A percentile compares a stretch with the other conserved stretches of the same genome.
These are phyloP conservation scores for Typhlichthys subterraneus DNA, from an alignment of 2,797 vertebrate genomes.

Conservation along the genomic window DNA sequence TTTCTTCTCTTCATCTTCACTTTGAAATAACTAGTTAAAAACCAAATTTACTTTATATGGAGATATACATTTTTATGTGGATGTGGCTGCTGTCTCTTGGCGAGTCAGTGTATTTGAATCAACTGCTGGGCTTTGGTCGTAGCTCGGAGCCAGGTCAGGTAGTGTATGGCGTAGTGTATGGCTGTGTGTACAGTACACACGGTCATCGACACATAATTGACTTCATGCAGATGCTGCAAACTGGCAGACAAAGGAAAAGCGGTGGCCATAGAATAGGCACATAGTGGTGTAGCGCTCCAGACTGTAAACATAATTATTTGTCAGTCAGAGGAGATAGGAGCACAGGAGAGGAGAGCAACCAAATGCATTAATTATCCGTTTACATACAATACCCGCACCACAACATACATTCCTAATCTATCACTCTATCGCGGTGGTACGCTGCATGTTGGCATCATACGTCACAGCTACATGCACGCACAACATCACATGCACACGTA, in stretches of 20 bases:
- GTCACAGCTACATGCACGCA: not conserved
- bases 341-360: not conserved
- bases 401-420: not conserved
- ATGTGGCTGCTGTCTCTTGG: constrained; percentile 6
- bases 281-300: not conserved
- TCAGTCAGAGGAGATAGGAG: not conserved
- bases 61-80: constrained; percentile 1
- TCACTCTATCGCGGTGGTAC: not conserved
- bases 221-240: constrained; percentile 3
- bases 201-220: constrained; percentile 26
- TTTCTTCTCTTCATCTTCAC: no score
- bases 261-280: not conserved
- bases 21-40: no score
- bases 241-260: not conserved
- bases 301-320: not conserved
- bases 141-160: constrained; percentile 40
- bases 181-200: constrained; percentile 29
- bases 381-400: no score
- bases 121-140: constrained; percentile 12
- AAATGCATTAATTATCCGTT: not conserved
- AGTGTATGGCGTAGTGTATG: constrained; percentile 43
- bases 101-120: constrained; percentile 32
- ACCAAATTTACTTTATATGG: no score
- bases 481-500: constrained; percentile 1
- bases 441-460: not conserved